These are phyloP conservation scores for Anser cygnoides DNA, from an alignment of 2,113 vertebrate genomes.

Conservation along the genomic window DNA sequence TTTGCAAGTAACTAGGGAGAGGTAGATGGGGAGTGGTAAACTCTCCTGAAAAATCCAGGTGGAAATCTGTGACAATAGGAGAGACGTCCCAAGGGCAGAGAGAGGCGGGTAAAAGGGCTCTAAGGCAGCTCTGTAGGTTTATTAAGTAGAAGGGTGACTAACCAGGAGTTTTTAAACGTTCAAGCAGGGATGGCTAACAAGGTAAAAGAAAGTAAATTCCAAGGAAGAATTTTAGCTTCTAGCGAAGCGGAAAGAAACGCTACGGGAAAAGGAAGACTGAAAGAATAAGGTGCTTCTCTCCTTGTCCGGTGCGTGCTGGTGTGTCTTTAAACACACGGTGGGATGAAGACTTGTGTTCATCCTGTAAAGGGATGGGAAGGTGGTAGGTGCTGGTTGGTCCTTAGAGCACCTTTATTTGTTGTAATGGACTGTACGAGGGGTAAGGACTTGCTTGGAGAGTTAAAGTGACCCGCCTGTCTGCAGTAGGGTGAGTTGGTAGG, in stretches of 20 bases:
- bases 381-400: background rate
- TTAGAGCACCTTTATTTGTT: background rate
- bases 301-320: accelerated
- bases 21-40: background rate
- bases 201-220: background rate
- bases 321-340: background rate
- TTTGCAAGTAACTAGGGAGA: background rate
- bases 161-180: background rate
- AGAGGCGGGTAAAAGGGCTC: background rate
- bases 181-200: background rate
- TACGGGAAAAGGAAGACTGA: background rate
- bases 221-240: background rate
- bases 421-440: background rate
- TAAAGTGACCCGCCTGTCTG: background rate
- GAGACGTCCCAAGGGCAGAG: background rate
- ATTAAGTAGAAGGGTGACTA: background rate
- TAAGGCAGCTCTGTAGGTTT: background rate
- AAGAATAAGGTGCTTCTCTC: background rate
- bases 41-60: background rate
- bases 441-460: background rate
- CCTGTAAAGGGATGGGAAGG: background rate
- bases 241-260: background rate
- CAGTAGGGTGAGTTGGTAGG: background rate
- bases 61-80: background rate
- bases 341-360: background rate